A percentile compares a stretch with the other conserved stretches of the same genome.
Conservation (phyloP, 1,140 invertebrate genomes). For the Drosophila bipectinata region DNA sequence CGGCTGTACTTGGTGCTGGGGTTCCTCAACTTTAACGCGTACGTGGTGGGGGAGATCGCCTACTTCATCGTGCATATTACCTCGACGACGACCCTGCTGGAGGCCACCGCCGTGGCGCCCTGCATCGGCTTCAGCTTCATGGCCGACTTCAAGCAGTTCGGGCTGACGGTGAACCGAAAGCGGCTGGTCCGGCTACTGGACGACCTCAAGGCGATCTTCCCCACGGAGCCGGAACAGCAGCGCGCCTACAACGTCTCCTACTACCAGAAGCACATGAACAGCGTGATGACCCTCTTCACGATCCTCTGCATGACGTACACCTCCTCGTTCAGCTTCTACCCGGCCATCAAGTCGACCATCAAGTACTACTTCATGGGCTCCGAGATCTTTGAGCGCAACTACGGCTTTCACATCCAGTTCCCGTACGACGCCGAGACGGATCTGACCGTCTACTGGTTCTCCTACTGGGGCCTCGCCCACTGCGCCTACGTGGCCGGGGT, state of each 20-base stretch:
- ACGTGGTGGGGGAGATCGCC: conserved; percentile 68
- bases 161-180: conserved; percentile 53
- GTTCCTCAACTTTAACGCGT: conserved; percentile 69
- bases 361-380: conserved; percentile 65
- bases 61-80: conserved; percentile 71
- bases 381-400: conserved; percentile 72
- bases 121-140: conserved; percentile 75
- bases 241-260: conserved; percentile 50
- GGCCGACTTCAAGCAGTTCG: conserved; percentile 74
- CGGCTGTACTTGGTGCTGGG: conserved; percentile 56
- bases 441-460: conserved; percentile 65
- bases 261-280: conserved; percentile 62
- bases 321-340: conserved; percentile 73
- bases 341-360: conserved; percentile 65
- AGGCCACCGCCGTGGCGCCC: conserved; percentile 68
- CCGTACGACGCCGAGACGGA: conserved; percentile 67
- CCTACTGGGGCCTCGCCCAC: conserved; percentile 69
- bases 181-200: conserved; percentile 52
- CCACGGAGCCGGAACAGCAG: conserved; percentile 37
- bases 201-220: conserved; percentile 58
- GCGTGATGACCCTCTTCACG: conserved; percentile 66
- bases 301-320: conserved; percentile 72
- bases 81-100: conserved; percentile 64
- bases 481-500: conserved; percentile 73
- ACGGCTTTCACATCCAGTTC: conserved; percentile 64